phyloP scores from a whole-genome alignment of 2,888 invertebrate species.

The Euplagia quadripunctaria region DNA sequence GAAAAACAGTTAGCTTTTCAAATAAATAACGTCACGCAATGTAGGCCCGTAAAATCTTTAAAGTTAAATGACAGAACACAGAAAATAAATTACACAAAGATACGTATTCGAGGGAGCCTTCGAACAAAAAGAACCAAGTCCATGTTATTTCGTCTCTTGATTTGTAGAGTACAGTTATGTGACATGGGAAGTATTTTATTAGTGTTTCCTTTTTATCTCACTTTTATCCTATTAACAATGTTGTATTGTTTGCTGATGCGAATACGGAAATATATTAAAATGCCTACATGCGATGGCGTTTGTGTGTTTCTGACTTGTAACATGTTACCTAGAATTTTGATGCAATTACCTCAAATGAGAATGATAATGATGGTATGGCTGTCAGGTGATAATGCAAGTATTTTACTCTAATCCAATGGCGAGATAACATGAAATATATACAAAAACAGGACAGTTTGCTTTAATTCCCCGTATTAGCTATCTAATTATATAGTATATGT shows the following conservation, averaged over 20 bases:
- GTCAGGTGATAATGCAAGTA: neutral
- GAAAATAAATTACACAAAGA: neutral
- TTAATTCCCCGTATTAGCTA: no score
- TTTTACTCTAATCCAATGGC: neutral
- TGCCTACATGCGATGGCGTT: slow-evolving; percentile 24
- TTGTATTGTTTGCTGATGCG: slow-evolving; percentile 42
- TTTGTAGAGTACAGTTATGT: slow-evolving; percentile 39
- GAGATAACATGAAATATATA: neutral
- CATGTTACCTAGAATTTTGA: neutral
- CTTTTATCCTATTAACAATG: slow-evolving; percentile 35
- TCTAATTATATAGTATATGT: no score
- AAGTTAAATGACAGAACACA: neutral
- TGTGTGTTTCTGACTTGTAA: slow-evolving; percentile 18
- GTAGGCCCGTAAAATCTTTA: neutral
- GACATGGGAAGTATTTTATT: slow-evolving; percentile 41
- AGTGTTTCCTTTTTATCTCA: slow-evolving; percentile 42
- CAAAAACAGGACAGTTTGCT: neutral
- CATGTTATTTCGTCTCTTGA: slow-evolving; percentile 23
- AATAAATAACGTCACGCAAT: neutral
- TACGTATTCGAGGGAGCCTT: slow-evolving; percentile 6
- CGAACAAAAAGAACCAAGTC: slow-evolving; percentile 19
- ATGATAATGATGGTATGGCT: neutral
- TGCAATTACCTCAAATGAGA: neutral
- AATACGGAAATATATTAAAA: slow-evolving; percentile 29
- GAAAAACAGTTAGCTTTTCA: neutral